Base-by-base conservation (phyloP, 2,113 vertebrate species). In the Grus americana region DNA sequence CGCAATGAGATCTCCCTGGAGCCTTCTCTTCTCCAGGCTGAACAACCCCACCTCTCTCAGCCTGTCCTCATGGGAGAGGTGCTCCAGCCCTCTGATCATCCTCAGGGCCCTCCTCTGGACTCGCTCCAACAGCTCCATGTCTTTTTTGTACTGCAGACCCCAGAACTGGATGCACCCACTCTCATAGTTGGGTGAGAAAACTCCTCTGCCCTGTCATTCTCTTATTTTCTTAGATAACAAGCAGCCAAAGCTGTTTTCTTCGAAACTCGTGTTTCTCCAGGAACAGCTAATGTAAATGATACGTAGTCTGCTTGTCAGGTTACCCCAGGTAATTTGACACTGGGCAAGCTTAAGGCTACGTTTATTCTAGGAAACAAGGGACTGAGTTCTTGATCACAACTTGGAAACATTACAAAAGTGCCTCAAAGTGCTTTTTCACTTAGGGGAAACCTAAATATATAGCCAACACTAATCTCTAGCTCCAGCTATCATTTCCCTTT, bases 301-400 rank as follows among this genome's bases (percentile, higher is more conserved):
- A 32, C 2, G 20, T n/a, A 15, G 29, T 55, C 38, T 78, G 36
- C 46, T 52, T 22, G 6, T 63, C 61, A 34, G 3, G 1, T 44
- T 75, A 81, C 8, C 22, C 30, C 74, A 58, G 44, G 66, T 82
- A 91, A 85, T 63, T 46, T 61, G 62, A 97, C 5, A 5, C 44
- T 4, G 8, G 44, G 23, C 15, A 6, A 52, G 12, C 2, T 80
- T 54, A 38, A 63, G 22, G 23, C 47, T 44, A 29, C 0, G 0
- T 91, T 95, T 93, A 93, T 97, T 97, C 84, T 82, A 68, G 70
- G 91, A 81, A 75, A 86, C 12, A 75, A 75, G 52, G 36, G 52
- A 29, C 36, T 0, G 5, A 44, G 61, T 52, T 90, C 81, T 81
- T 82, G 70, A 54, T 67, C 84, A 46, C 49, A 73, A 20, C 30